Base-by-base conservation (phyloP, 2,888 invertebrate species). In the Endomychus coccineus region DNA sequence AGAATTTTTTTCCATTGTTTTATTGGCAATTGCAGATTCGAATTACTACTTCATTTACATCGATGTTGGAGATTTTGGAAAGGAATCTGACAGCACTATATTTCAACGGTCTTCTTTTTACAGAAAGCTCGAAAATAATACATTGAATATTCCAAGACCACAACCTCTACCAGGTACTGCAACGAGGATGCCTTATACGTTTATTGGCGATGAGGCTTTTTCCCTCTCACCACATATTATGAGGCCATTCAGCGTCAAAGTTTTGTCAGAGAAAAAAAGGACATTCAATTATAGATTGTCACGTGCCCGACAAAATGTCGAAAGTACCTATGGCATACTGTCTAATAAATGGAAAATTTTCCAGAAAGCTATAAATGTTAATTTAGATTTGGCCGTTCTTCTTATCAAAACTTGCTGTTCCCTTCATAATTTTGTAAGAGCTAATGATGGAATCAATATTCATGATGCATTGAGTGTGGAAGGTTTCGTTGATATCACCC, bases 271-370 rank as follows among this genome's bases (percentile, higher is more conserved):
- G 11, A 40, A 40, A 40, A 33, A 46, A 27, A 27, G 42, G 25
- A n/a, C n/a, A n/a, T n/a, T n/a, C n/a, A n/a, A n/a, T n/a, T n/a
- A n/a, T n/a, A n/a, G n/a, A n/a, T n/a, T 46, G 19, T 27, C 31
- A 19, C 33, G 39, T 40, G 44, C 42, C 34, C 37, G 40, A 9
- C 15, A 39, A 43, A 43, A 40, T 43, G 43, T 45, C 11, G 46
- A 46, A 43, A 39, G 43, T 24, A 41, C 43, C n/a, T 46, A 47
- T 13, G 41, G 46, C 22, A 43, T 42, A 15, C 40, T 46, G 32
- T 41, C 43, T 30, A 43, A 42, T 25, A 45, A 43, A 41, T 47
- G 42, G 41, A 33, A 44, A 39, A 48, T 48, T 27, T 48, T 48
- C n/a, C n/a, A n/a, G n/a, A n/a, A n/a, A n/a, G n/a, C n/a, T n/a